These are phyloP conservation scores for Tor tambroides DNA, from an alignment of 2,113 vertebrate species.

Conservation along the genomic window DNA sequence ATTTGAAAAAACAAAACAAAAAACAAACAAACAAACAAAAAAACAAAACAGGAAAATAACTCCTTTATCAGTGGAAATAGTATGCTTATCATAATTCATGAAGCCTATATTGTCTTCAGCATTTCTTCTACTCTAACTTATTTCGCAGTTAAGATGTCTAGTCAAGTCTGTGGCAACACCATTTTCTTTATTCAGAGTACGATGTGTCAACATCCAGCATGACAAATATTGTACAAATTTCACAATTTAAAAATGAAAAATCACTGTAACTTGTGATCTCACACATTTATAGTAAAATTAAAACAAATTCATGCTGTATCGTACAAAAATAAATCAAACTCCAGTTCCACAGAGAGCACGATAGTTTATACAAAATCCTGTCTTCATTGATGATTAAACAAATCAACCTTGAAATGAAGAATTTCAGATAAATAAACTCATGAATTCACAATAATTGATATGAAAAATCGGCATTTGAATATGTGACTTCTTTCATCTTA, in stretches of 20 bases:
- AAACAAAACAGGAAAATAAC: no score
- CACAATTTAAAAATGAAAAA: slow-evolving; percentile 99
- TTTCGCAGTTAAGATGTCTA: slow-evolving; percentile 59
- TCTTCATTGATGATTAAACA: slow-evolving; percentile 98
- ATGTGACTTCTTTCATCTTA: slow-evolving; percentile 91
- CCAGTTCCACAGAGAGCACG: slow-evolving; percentile 99
- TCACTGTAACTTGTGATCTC: slow-evolving; percentile 99
- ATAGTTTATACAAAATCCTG: slow-evolving; percentile 99
- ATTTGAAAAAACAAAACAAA: no score
- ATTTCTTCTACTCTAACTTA: no score
- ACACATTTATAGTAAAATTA: slow-evolving; percentile 99
- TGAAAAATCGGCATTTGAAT: slow-evolving; percentile 98
- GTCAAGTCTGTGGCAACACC: slow-evolving; percentile 92
- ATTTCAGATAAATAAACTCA: slow-evolving; percentile 98
- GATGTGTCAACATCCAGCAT: slow-evolving; percentile 99
- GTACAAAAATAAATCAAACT: slow-evolving; percentile 99
- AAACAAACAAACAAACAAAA: no score
- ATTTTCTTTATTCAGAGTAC: slow-evolving; percentile 99
- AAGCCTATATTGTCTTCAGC: neutral
- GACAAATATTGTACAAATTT: slow-evolving; percentile 99
- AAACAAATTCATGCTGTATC: slow-evolving; percentile 99
- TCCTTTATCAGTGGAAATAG: neutral
- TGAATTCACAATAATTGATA: slow-evolving; percentile 97
- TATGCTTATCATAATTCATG: neutral
- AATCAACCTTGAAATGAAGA: slow-evolving; percentile 96